Conservation (phyloP, 2,113 vertebrate genomes). For the Nycticorax nycticorax region DNA sequence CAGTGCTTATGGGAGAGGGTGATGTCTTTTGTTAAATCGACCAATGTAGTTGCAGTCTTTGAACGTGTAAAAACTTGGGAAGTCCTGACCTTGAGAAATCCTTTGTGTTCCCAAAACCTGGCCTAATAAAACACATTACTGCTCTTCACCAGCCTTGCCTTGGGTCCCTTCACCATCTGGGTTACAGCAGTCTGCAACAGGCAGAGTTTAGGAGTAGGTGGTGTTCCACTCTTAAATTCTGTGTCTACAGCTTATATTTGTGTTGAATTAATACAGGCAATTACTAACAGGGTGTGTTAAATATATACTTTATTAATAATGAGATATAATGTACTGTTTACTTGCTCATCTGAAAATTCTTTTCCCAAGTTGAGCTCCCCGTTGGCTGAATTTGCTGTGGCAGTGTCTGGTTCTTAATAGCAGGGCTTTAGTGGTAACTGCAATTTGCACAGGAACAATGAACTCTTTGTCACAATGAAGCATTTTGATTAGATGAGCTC, state of each 20-base stretch:
- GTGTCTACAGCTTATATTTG: neutral
- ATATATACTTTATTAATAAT: neutral
- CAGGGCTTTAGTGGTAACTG: neutral
- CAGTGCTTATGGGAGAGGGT: neutral
- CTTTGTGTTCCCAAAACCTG: neutral
- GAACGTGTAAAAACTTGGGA: neutral
- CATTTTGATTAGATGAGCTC: constrained; percentile 78
- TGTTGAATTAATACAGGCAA: neutral
- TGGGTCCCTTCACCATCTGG: neutral
- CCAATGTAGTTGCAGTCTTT: neutral
- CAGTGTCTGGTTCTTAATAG: neutral
- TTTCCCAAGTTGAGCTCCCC: neutral
- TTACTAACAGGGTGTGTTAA: neutral
- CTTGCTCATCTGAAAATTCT: constrained; percentile 2
- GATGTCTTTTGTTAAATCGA: neutral
- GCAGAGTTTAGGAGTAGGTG: neutral
- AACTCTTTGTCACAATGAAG: constrained; percentile 77
- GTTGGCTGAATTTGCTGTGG: neutral
- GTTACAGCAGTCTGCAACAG: neutral
- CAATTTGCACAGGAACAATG: constrained; percentile 70
- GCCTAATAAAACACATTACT: neutral
- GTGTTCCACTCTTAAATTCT: neutral
- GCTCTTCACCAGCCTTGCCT: neutral
- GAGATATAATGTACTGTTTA: neutral
- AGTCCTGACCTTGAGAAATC: neutral